Evolutionary conservation across 2,888 invertebrate species (phyloP).

Genomic region (Alsophila aescularia): DNA sequence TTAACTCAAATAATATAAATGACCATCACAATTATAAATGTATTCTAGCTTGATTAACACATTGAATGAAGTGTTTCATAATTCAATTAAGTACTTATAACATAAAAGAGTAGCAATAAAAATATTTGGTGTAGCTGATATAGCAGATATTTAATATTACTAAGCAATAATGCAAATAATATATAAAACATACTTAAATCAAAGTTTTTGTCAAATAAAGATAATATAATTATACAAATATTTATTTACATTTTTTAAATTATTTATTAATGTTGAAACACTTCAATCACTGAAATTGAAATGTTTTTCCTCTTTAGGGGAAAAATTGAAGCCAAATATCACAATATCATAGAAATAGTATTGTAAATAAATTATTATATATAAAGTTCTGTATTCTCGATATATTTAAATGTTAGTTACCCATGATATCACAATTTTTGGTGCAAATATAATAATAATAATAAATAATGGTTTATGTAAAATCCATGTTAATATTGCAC

Average conservation of each 20-base stretch:
- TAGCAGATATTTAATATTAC: conserved; percentile 2
- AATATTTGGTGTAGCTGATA: background rate
- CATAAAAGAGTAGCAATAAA: conserved; percentile 5
- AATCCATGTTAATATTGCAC: conserved; percentile 5
- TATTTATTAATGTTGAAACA: conserved; percentile 40
- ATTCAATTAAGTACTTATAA: no score
- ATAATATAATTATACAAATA: background rate
- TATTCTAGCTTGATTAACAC: conserved; percentile 16
- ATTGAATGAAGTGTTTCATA: conserved; percentile 45
- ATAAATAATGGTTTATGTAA: conserved; percentile 30
- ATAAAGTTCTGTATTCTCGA: conserved; percentile 67
- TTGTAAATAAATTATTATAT: conserved; percentile 60
- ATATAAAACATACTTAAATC: background rate
- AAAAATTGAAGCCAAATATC: conserved; percentile 77
- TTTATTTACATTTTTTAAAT: background rate
- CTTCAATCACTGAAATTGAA: conserved; percentile 44
- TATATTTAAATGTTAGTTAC: conserved; percentile 68
- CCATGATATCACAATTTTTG: conserved; percentile 71
- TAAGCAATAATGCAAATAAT: background rate
- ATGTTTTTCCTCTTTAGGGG: conserved; percentile 50
- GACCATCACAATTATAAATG: conserved; percentile 61
- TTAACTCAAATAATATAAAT: conserved; percentile 40
- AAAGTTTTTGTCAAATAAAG: background rate
- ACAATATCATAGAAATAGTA: conserved; percentile 59
- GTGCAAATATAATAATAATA: conserved; percentile 58